Conservation (phyloP, 1,140 invertebrate genomes). For the Papilio helenus region DNA sequence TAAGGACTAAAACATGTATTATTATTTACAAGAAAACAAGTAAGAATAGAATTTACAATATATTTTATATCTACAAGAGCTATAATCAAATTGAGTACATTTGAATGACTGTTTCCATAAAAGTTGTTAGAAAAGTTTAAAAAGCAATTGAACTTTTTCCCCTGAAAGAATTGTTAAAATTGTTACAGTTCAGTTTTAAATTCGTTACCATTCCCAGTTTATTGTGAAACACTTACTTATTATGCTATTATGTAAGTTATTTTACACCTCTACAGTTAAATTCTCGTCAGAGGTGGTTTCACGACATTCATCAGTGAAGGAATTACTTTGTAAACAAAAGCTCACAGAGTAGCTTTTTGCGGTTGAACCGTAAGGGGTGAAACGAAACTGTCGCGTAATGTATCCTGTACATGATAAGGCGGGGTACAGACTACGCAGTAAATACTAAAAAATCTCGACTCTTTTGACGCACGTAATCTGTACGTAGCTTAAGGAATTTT, state of each 20-base stretch:
- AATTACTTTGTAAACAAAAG: conserved; percentile 8
- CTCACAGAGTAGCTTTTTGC: neutral
- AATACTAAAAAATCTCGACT: too few species aligned
- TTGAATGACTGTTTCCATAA: conserved; percentile 3
- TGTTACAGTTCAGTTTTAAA: neutral
- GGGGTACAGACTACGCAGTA: too few species aligned
- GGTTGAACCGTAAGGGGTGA: neutral
- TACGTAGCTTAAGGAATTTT: too few species aligned
- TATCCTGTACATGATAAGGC: neutral
- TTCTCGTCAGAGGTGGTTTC: neutral
- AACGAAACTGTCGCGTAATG: neutral
- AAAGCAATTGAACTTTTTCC: conserved; percentile 28
- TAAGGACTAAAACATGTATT: too few species aligned
- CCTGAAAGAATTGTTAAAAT: neutral
- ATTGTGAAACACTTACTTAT: neutral
- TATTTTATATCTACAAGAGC: neutral
- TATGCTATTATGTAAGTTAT: too few species aligned
- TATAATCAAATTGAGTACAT: neutral
- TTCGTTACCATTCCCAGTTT: neutral
- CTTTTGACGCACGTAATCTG: too few species aligned
- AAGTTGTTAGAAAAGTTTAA: conserved; percentile 7
- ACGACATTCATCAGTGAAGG: neutral
- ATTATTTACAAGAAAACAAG: neutral
- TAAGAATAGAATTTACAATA: neutral
- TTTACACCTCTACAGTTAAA: neutral